phyloP scores from a whole-genome alignment of 2,113 vertebrate species.

The Dendrocopos noguchii region DNA sequence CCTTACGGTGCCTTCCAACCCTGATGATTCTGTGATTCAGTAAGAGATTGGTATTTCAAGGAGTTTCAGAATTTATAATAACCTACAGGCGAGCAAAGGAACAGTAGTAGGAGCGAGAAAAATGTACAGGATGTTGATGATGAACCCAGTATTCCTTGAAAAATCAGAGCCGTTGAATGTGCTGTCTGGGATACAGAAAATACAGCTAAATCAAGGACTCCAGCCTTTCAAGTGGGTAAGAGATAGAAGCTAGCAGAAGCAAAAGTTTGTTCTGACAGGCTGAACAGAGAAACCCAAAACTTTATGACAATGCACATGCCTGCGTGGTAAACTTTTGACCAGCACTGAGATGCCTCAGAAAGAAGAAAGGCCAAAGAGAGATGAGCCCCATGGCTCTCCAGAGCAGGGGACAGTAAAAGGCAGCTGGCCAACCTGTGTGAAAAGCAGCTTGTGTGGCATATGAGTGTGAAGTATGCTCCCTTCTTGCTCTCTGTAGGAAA shows the following conservation, averaged over 20 bases:
- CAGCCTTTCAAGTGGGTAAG: not conserved
- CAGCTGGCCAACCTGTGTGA: not conserved
- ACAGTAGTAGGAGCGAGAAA: not conserved
- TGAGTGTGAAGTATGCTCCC: not conserved
- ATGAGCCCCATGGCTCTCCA: not conserved
- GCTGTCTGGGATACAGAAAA: not conserved
- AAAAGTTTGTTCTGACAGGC: not conserved
- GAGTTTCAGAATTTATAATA: not conserved
- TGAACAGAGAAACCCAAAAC: not conserved
- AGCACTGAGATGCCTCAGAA: not conserved
- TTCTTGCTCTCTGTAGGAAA: not conserved
- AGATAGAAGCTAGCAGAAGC: not conserved
- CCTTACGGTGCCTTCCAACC: no score
- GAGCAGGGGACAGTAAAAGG: not conserved
- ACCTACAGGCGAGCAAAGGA: not conserved
- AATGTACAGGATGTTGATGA: accelerated
- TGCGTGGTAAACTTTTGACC: accelerated
- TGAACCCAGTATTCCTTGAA: not conserved
- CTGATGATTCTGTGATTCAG: no score
- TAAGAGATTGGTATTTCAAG: not conserved
- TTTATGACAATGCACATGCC: not conserved
- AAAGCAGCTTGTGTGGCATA: not conserved
- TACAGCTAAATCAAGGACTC: not conserved
- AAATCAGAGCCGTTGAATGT: not conserved
- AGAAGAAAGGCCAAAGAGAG: not conserved